Evolutionary conservation across 2,888 invertebrate genomes (phyloP), one percentile per base, ranked within the genome.

Genomic region (Zygogramma bicolorata): DNA sequence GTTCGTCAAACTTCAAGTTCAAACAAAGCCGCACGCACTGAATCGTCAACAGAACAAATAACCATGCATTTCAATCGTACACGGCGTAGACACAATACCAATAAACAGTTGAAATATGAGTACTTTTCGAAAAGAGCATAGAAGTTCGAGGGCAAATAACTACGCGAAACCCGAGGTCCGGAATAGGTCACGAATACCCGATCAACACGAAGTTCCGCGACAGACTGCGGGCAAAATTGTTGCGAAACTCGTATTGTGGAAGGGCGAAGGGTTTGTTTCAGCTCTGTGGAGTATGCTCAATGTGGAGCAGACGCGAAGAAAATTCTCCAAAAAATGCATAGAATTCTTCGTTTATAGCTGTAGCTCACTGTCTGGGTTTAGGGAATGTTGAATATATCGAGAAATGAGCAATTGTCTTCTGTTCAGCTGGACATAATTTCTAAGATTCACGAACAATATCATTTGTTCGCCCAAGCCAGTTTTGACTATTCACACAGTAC

Each of bases 211-310:
- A 46, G 20, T 18, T 20, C 20, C 46, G 20, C 46, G 46, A 46
- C 20, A 46, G 46, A 46, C 46, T 46, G 46, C 46, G 46, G 46
- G 46, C 46, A 46, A 46, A 46, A 46, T 46, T 46, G 46, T 46
- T 46, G 46, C 46, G 46, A 46, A 46, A 46, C 46, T 46, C 46
- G 46, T 46, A 46, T 46, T 46, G 46, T 46, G 46, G 46, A 46
- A 46, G 46, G 46, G 46, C 18, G 46, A 20, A 46, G 46, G 46
- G 46, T 46, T 46, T 20, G 46, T 46, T 46, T 46, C 46, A 46
- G 46, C 46, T 46, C 46, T 46, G 38, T 38, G 46, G 46, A 46
- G 20, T 18, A 46, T 46, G 46, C 18, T 46, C 46, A 18, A 46
- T 18, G 20, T 46, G 20, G 46, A 46, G 18, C 46, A 46, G 46